These are phyloP conservation scores for Pseudobourletiella spinata DNA, from an alignment of 1,140 invertebrate genomes.

Conservation along the genomic window DNA sequence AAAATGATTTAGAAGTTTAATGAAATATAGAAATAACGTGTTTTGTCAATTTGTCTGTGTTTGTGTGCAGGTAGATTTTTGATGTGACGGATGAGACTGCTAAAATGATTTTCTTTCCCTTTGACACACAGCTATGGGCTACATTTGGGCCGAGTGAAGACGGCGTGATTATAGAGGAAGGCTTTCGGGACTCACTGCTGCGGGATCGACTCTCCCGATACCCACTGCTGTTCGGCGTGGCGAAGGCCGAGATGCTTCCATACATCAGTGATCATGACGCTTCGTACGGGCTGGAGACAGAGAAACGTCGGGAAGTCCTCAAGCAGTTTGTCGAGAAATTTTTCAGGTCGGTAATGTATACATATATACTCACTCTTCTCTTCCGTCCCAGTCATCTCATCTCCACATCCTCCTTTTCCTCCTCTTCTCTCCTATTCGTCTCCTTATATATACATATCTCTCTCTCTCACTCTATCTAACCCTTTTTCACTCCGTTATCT, in stretches of 20 bases:
- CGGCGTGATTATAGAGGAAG: conserved; percentile 60
- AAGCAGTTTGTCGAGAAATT: conserved; percentile 88
- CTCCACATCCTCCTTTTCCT: neutral
- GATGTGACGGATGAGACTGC: too few species aligned
- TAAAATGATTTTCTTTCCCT: too few species aligned
- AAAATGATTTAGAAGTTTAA: too few species aligned
- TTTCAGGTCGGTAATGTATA: conserved; percentile 45
- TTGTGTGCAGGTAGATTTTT: too few species aligned
- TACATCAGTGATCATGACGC: conserved; percentile 62
- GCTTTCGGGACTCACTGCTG: conserved; percentile 29
- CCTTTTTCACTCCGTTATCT: too few species aligned
- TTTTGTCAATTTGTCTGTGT: too few species aligned
- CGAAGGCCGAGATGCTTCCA: conserved; percentile 72
- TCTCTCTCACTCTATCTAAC: too few species aligned
- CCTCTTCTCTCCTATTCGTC: neutral
- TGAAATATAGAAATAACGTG: too few species aligned
- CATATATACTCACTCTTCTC: neutral
- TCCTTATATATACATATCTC: neutral
- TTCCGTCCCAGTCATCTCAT: neutral
- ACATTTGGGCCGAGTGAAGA: conserved; percentile 73
- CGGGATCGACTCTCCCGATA: conserved; percentile 36
- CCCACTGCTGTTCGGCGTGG: conserved; percentile 65
- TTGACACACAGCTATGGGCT: conserved; percentile 29
- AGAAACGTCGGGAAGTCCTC: conserved; percentile 79
- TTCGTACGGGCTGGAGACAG: conserved; percentile 84